Evolutionary conservation across 1,140 invertebrate genomes (phyloP), one percentile per base, ranked within the genome.

Genomic region (Bombus cullumanus): DNA sequence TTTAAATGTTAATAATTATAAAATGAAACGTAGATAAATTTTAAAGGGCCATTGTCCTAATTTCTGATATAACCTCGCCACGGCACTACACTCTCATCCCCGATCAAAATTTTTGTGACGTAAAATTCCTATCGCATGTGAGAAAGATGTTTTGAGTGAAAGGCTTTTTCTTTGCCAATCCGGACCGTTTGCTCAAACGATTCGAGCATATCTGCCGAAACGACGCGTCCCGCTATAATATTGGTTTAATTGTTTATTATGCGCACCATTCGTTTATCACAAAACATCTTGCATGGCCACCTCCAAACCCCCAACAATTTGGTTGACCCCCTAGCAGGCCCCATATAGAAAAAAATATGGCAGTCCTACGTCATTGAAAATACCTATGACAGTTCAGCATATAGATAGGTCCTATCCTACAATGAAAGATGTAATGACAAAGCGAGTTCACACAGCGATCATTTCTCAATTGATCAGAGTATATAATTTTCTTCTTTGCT

Each of bases 301-400:
- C 90, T 90, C 91, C 90, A 87, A 92, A 90, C 91, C 89, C 85
- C 86, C 90, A 85, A 92, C 91, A 91, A 91, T 92, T 93, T 92
- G 86, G 90, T 91, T 93, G 91, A 94, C 92, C 93, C 93, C 93
- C 93, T 94, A 92, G 91, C 89, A 94, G 90, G 92, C 87, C 91
- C 91, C 89, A 92, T 92, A 86, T 87, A 91, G 80, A 90, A 90
- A 92, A 92, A 94, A 94, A 94, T 94, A 94, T 94, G 93, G 93
- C 92, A 93, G 91, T 88, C 84, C 91, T 93, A 92, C 91, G 93
- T 93, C 93, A 94, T 92, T 90, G 81, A 86, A 86, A 81, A 83
- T 82, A 79, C 43, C 86, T 34, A 79, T 85, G 86, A 88, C 53
- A 71, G 59, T 79, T 75, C 66, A 64, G 15, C 18, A 85, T 64